A percentile compares a stretch with the other conserved stretches of the same genome.
Conservation (phyloP, 2,113 vertebrate genomes). For the Bos javanicus region DNA sequence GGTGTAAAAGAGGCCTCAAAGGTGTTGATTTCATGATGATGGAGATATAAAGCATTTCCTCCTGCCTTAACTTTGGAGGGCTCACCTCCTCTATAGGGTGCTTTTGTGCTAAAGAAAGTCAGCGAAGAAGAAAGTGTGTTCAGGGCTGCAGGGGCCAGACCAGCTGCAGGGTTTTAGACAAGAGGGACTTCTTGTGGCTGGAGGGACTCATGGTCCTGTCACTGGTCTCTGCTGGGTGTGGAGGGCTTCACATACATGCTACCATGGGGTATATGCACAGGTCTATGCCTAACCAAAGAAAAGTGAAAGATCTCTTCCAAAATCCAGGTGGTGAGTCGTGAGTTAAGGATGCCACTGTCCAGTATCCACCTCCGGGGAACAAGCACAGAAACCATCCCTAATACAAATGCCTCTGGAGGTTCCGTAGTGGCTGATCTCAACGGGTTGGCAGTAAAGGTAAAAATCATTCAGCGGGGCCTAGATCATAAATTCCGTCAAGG, state of each 20-base stretch:
- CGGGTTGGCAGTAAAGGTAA: conserved; percentile 88
- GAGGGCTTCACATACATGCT: background rate
- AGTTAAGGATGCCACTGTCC: conserved; percentile 82
- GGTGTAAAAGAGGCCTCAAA: background rate
- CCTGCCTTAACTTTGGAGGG: background rate
- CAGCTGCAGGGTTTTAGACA: background rate
- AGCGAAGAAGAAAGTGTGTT: background rate
- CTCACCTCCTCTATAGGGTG: background rate
- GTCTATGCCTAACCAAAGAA: background rate
- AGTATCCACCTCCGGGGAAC: conserved; percentile 86
- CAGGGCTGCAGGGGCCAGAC: background rate
- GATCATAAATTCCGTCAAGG: fast-evolving
- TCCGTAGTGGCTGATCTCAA: conserved; percentile 86
- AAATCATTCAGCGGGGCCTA: fast-evolving
- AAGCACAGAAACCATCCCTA: conserved; percentile 85
- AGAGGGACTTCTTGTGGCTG: background rate
- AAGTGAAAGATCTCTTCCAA: background rate
- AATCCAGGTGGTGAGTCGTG: conserved; percentile 84
- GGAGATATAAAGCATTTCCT: background rate
- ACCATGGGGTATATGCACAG: fast-evolving
- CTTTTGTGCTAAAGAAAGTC: background rate
- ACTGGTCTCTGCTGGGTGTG: fast-evolving
- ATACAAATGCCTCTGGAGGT: conserved; percentile 78
- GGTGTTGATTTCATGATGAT: background rate
- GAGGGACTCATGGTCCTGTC: background rate